Conservation (phyloP, 2,797 vertebrate species). For the Hemitrygon akajei region DNA sequence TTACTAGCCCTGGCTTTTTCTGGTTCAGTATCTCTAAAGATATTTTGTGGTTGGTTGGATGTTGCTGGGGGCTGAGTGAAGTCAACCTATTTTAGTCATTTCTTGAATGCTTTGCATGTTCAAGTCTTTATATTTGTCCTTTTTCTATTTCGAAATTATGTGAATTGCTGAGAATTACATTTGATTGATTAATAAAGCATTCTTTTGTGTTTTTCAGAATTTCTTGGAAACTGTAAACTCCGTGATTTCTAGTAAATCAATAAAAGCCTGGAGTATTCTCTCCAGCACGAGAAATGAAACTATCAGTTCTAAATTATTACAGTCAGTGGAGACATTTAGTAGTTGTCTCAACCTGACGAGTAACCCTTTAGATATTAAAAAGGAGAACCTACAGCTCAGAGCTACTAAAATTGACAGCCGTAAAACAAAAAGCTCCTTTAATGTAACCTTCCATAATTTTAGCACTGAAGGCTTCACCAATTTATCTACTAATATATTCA, state of each 20-base stretch:
- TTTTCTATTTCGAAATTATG: background rate
- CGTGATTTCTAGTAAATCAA: constrained; percentile 48
- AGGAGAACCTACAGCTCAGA: too few species aligned
- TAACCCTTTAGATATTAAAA: constrained; percentile 43
- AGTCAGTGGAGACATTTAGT: constrained; percentile 59
- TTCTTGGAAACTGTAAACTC: constrained; percentile 61
- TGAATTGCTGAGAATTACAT: background rate
- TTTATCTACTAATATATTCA: constrained; percentile 53
- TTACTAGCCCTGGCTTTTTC: background rate
- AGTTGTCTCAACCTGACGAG: constrained; percentile 41
- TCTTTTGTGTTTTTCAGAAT: constrained; percentile 55
- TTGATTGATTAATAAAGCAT: background rate
- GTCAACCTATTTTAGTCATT: background rate
- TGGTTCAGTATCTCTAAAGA: background rate
- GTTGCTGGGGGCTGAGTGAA: background rate
- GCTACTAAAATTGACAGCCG: too few species aligned
- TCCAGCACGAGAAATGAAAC: constrained; percentile 43
- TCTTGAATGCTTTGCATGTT: background rate
- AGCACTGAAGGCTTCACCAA: constrained; percentile 42
- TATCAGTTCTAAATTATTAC: constrained; percentile 60
- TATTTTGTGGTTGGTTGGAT: background rate
- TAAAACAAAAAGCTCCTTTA: constrained; percentile 38
- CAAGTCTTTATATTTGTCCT: background rate
- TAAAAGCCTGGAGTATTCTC: constrained; percentile 56
- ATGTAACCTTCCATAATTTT: constrained; percentile 41